Conservation (phyloP, 2,888 invertebrate genomes). For the Noctua pronuba region DNA sequence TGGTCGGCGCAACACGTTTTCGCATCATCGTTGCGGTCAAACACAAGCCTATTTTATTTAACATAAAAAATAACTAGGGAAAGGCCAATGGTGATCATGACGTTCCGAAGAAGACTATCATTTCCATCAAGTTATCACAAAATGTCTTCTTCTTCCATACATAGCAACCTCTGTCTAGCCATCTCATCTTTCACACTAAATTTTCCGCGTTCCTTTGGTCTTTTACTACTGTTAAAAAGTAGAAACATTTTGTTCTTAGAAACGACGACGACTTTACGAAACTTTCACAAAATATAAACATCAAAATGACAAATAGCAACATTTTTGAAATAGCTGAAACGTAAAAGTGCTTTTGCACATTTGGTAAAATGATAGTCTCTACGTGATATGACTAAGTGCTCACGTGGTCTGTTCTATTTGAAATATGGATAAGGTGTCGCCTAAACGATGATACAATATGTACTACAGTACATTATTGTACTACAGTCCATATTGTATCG, state of each 20-base stretch:
- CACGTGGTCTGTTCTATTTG: background rate
- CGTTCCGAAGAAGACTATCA: too few species aligned
- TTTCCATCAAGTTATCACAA: background rate
- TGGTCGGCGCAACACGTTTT: too few species aligned
- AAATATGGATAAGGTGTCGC: slow-evolving; percentile 11
- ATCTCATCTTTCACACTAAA: background rate
- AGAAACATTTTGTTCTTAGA: background rate
- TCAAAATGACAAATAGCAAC: background rate
- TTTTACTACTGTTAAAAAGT: background rate
- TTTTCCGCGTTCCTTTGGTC: background rate
- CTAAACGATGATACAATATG: background rate
- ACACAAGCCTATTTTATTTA: too few species aligned
- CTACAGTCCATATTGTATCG: too few species aligned
- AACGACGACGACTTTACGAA: too few species aligned
- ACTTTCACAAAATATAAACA: background rate
- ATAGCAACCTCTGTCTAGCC: background rate
- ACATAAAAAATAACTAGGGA: background rate
- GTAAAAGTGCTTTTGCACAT: slow-evolving; percentile 2
- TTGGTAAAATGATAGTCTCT: slow-evolving; percentile 3
- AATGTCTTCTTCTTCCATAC: background rate
- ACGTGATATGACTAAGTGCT: slow-evolving; percentile 5
- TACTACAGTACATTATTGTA: background rate
- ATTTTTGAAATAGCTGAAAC: background rate
- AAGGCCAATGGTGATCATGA: background rate
- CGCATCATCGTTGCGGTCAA: too few species aligned